These are phyloP conservation scores for Drosophila stalkeri DNA, from an alignment of 2,888 invertebrate genomes.

Conservation along the genomic window DNA sequence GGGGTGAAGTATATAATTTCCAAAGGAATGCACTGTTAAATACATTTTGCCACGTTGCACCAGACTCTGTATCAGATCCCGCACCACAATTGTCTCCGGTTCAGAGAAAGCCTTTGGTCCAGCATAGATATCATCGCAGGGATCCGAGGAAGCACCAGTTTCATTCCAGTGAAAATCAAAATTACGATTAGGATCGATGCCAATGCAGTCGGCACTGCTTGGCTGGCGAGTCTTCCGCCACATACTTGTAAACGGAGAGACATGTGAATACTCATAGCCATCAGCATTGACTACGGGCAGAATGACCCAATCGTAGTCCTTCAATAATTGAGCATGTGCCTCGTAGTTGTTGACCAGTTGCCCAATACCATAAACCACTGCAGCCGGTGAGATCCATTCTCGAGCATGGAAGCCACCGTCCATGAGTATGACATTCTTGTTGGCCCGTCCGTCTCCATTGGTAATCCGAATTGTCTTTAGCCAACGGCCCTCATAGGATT, in stretches of 20 bases:
- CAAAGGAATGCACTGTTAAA: slow-evolving; percentile 74
- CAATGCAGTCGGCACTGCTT: slow-evolving; percentile 74
- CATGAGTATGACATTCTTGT: slow-evolving; percentile 86
- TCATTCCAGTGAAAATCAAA: slow-evolving; percentile 87
- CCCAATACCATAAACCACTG: slow-evolving; percentile 87
- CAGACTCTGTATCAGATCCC: slow-evolving; percentile 86
- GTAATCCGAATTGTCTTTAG: slow-evolving; percentile 88
- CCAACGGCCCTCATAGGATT: slow-evolving; percentile 87
- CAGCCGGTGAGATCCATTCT: slow-evolving; percentile 88
- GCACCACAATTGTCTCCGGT: slow-evolving; percentile 87
- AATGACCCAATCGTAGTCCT: slow-evolving; percentile 88
- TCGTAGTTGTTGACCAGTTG: slow-evolving; percentile 86
- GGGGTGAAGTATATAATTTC: slow-evolving; percentile 74
- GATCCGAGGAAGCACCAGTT: slow-evolving; percentile 68
- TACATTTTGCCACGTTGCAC: slow-evolving; percentile 85
- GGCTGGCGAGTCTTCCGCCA: slow-evolving; percentile 87
- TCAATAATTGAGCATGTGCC: slow-evolving; percentile 85
- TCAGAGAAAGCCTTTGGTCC: slow-evolving; percentile 88
- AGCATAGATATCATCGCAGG: slow-evolving; percentile 87
- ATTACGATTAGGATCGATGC: slow-evolving; percentile 89
- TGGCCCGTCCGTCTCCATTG: slow-evolving; percentile 81
- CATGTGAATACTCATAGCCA: slow-evolving; percentile 88
- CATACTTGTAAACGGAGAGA: slow-evolving; percentile 50
- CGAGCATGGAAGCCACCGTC: slow-evolving; percentile 88
- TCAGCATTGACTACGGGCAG: slow-evolving; percentile 89